Conservation (phyloP, 2,888 invertebrate genomes). For the Camponotus fellah region DNA sequence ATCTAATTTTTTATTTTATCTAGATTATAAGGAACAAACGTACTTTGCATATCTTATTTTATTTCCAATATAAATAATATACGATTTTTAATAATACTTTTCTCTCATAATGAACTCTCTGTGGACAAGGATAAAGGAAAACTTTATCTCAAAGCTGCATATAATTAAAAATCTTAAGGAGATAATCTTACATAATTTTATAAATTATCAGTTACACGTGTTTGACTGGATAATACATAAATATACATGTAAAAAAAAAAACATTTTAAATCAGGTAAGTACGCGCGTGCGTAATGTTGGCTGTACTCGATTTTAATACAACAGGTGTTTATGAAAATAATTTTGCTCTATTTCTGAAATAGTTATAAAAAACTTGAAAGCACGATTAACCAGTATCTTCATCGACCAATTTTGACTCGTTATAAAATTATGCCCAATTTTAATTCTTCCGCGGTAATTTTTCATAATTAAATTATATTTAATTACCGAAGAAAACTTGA, state of each 20-base stretch:
- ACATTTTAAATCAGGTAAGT: slow-evolving; percentile 24
- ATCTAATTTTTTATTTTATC: background rate
- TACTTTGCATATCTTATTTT: slow-evolving; percentile 13
- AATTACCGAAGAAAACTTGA: background rate
- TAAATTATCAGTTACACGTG: background rate
- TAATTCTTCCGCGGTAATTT: background rate
- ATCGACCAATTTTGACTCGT: background rate
- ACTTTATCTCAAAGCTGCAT: slow-evolving; percentile 3
- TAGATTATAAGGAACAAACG: slow-evolving; percentile 20
- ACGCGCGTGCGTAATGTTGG: background rate
- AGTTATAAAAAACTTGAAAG: background rate
- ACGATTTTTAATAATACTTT: slow-evolving; percentile 5
- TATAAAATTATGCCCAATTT: background rate
- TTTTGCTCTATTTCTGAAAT: background rate
- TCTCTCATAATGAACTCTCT: background rate
- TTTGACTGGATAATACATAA: background rate
- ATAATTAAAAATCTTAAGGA: background rate
- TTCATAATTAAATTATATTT: background rate
- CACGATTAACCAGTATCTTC: background rate
- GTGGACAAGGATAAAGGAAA: background rate
- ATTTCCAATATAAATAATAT: slow-evolving; percentile 29
- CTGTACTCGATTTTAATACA: background rate
- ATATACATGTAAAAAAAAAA: background rate
- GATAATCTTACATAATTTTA: background rate
- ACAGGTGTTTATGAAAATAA: background rate